Percentiles rank a stretch among this genome's conserved stretches.
Evolutionary conservation across 2,888 invertebrate genomes (phyloP).

Genomic region (Pterostichus madidus): DNA sequence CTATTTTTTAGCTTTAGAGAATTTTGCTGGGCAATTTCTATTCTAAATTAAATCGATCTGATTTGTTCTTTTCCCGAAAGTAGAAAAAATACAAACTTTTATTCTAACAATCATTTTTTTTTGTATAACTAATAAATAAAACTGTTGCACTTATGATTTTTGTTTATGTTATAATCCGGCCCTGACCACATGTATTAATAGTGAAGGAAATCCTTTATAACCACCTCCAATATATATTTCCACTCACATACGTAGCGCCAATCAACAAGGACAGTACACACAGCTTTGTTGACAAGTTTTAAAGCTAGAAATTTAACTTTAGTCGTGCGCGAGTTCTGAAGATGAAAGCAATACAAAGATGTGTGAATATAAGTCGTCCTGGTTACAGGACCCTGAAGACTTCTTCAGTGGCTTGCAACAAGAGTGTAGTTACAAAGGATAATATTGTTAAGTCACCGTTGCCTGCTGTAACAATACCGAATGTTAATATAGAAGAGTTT

Average conservation of each 20-base stretch:
- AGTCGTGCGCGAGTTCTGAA: neutral
- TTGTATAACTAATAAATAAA: no score
- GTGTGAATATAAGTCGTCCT: neutral
- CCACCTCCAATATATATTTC: neutral
- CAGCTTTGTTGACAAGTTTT: neutral
- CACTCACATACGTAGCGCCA: neutral
- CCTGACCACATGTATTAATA: no score
- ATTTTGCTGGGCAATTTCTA: no score
- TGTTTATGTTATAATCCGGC: no score
- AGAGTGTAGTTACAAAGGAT: slow-evolving; percentile 28
- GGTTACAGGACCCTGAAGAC: slow-evolving; percentile 8
- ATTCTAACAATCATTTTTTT: no score
- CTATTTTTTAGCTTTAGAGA: no score
- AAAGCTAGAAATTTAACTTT: neutral
- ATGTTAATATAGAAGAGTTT: slow-evolving; percentile 42
- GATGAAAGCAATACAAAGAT: slow-evolving; percentile 30
- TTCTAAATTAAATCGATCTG: no score
- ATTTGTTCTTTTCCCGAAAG: no score
- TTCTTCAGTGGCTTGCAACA: neutral
- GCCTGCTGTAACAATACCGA: slow-evolving; percentile 26
- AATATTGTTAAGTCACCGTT: slow-evolving; percentile 53
- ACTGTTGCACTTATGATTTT: no score
- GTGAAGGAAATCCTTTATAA: no score
- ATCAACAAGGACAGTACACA: neutral
- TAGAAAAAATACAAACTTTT: no score